phyloP scores from a whole-genome alignment of 1,140 invertebrate species.

The Lordiphosa mommai region DNA sequence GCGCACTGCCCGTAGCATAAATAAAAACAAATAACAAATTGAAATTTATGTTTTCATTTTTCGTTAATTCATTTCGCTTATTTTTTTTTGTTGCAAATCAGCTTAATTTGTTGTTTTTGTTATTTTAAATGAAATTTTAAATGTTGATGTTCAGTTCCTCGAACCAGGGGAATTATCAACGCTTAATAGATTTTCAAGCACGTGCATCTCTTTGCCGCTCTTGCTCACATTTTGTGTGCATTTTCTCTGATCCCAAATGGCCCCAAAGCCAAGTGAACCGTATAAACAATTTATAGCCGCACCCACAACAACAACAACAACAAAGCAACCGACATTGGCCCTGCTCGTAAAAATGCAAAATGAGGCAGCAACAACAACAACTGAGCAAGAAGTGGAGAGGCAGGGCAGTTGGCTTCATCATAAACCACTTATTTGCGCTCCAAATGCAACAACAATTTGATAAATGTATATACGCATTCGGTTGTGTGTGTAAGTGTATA shows the following conservation, averaged over 20 bases:
- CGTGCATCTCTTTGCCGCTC: slow-evolving; percentile 34
- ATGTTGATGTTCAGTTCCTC: slow-evolving; percentile 14
- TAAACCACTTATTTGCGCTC: slow-evolving; percentile 76
- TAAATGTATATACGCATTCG: slow-evolving; percentile 41
- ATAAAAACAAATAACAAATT: slow-evolving; percentile 4
- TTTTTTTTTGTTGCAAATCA: slow-evolving; percentile 26
- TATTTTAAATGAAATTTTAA: slow-evolving; percentile 41
- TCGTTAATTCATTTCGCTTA: background rate
- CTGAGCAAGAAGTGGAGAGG: background rate
- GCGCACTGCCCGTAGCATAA: slow-evolving; percentile 15
- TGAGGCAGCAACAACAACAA: slow-evolving; percentile 41
- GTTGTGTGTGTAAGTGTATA: background rate
- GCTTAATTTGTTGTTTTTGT: slow-evolving; percentile 23
- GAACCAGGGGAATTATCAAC: slow-evolving; percentile 47
- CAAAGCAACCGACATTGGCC: slow-evolving; percentile 35
- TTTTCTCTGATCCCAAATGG: slow-evolving; percentile 63
- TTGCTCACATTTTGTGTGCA: too few species aligned
- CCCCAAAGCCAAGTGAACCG: slow-evolving; percentile 74
- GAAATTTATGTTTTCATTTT: slow-evolving; percentile 2
- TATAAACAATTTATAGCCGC: slow-evolving; percentile 74
- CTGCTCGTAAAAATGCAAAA: slow-evolving; percentile 73
- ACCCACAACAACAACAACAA: slow-evolving; percentile 49
- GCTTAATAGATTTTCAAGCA: slow-evolving; percentile 72
- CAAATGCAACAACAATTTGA: slow-evolving; percentile 74
- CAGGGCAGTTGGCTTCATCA: slow-evolving; percentile 48